Conservation (phyloP, 2,797 vertebrate species). For the Hydrocynus forskahlii region DNA sequence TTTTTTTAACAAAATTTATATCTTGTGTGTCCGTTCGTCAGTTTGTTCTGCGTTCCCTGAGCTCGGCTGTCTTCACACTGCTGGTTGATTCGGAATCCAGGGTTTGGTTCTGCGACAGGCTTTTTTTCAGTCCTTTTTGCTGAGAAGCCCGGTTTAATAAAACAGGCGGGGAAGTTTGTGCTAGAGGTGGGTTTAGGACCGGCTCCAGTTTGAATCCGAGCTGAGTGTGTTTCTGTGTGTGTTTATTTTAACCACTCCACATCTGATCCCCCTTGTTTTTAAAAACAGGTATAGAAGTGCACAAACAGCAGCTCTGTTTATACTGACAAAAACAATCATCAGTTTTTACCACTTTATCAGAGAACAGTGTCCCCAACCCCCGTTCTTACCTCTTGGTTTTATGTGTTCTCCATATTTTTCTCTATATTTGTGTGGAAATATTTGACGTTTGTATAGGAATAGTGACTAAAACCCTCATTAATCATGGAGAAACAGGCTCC, state of each 20-base stretch:
- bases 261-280: too few species aligned
- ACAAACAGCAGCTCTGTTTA: too few species aligned
- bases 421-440: neutral
- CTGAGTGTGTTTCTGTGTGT: neutral
- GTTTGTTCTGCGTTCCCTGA: neutral
- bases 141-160: neutral
- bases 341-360: rapidly evolving
- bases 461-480: neutral
- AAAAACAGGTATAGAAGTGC: rapidly evolving
- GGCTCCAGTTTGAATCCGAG: neutral
- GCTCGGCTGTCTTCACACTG: neutral
- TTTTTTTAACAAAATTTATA: neutral
- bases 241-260: too few species aligned
- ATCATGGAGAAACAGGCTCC: neutral
- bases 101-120: neutral
- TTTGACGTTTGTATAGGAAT: neutral
- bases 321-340: too few species aligned
- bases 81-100: neutral
- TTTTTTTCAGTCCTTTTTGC: neutral
- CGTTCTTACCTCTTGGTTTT: neutral
- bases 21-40: too few species aligned
- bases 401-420: neutral
- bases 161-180: neutral
- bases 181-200: constrained; percentile 12
- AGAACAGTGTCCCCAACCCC: too few species aligned